Conservation (phyloP, 2,888 invertebrate genomes). For the Apamea sordens region DNA sequence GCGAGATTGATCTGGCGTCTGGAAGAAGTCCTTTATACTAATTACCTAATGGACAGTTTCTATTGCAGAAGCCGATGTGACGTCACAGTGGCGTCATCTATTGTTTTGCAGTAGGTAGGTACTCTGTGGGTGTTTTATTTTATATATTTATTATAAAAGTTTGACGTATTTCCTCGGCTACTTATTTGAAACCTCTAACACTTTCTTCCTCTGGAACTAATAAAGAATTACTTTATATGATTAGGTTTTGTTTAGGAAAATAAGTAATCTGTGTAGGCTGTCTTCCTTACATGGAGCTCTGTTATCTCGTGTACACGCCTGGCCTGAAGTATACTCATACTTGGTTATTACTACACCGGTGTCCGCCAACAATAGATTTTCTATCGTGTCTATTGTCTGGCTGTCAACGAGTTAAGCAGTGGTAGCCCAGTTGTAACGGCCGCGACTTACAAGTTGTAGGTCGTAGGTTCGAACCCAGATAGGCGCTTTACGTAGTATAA, state of each 20-base stretch:
- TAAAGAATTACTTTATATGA: slow-evolving; percentile 37
- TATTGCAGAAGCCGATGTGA: slow-evolving; percentile 7
- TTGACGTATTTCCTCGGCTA: slow-evolving; percentile 3
- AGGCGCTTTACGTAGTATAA: too few relatives aligned
- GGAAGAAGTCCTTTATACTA: background rate
- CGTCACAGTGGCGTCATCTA: slow-evolving; percentile 24
- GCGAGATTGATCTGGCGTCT: slow-evolving; percentile 12
- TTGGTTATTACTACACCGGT: too few relatives aligned
- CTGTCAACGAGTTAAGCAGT: too few relatives aligned
- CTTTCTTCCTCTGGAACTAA: slow-evolving; percentile 13
- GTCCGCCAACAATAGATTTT: too few relatives aligned
- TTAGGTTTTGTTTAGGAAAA: slow-evolving; percentile 24
- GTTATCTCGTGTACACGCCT: background rate
- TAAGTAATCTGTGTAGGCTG: background rate
- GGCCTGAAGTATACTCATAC: too few relatives aligned
- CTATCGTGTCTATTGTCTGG: too few relatives aligned
- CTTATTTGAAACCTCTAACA: slow-evolving; percentile 11
- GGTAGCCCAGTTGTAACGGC: too few relatives aligned
- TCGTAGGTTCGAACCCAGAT: too few relatives aligned
- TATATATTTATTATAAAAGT: slow-evolving; percentile 33
- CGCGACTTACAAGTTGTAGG: too few relatives aligned
- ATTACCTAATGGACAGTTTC: slow-evolving; percentile 30
- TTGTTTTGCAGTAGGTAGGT: slow-evolving; percentile 11
- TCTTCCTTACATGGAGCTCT: background rate
- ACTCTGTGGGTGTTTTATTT: slow-evolving; percentile 16